A percentile compares a stretch with the other conserved stretches of the same genome.
phyloP scores from a whole-genome alignment of 2,888 invertebrate genomes.

The Lumbricus terrestris region DNA sequence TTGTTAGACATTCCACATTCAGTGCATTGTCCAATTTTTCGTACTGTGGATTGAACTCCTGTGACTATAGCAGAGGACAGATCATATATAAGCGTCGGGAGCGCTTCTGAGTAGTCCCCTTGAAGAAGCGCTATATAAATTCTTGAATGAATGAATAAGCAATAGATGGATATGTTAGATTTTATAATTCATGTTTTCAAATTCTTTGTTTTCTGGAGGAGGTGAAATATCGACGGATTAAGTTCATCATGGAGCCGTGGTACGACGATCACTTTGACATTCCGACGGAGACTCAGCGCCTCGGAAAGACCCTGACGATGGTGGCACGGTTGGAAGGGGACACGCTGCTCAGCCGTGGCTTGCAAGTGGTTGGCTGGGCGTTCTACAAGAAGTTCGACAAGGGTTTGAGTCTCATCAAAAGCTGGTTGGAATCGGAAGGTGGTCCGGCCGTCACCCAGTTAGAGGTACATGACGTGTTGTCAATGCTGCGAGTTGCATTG shows the following conservation, averaged over 20 bases:
- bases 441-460: not conserved
- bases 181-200: not conserved
- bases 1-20: not conserved
- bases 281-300: slow-evolving; percentile 66
- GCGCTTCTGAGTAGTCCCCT: too few species aligned
- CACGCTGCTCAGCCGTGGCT: slow-evolving; percentile 46
- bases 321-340: slow-evolving; percentile 44
- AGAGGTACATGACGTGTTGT: slow-evolving; percentile 10
- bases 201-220: slow-evolving; percentile 37
- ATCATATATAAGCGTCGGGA: too few species aligned
- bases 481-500: not conserved
- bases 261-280: slow-evolving; percentile 90
- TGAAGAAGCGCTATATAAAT: too few species aligned
- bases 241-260: slow-evolving; percentile 76
- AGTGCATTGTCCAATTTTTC: not conserved
- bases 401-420: slow-evolving; percentile 48
- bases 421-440: slow-evolving; percentile 8
- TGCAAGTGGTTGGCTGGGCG: slow-evolving; percentile 68
- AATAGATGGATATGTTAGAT: too few species aligned
- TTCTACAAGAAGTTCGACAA: slow-evolving; percentile 70
- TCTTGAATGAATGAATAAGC: too few species aligned
- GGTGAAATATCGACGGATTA: slow-evolving; percentile 72
- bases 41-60: not conserved
- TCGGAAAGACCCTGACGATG: slow-evolving; percentile 76
- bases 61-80: too few species aligned